phyloP scores from a whole-genome alignment of 2,797 vertebrate species.

The Eupleurogrammus muticus region DNA sequence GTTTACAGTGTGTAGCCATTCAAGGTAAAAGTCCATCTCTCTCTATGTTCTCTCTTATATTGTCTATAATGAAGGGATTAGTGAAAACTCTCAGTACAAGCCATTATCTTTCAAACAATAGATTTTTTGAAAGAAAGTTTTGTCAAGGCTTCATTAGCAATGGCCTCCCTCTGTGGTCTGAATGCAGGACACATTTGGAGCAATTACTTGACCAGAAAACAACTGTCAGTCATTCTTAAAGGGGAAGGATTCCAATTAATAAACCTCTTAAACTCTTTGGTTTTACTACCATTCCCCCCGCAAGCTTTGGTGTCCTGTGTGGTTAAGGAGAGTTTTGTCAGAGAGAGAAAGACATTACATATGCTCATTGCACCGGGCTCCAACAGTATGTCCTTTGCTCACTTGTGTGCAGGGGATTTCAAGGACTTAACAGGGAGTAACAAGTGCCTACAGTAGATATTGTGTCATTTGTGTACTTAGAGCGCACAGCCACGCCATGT shows the following conservation, averaged over 20 bases:
- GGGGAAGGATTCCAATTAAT: constrained; percentile 94
- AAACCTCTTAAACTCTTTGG: constrained; percentile 91
- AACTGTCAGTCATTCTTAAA: constrained; percentile 97
- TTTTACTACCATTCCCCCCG: constrained; percentile 85
- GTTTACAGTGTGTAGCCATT: constrained; percentile 61
- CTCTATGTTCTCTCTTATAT: constrained; percentile 74
- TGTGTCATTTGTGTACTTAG: constrained; percentile 70
- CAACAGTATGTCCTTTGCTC: constrained; percentile 63
- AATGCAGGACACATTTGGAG: constrained; percentile 90
- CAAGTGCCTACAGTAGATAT: constrained; percentile 68
- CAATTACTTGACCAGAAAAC: constrained; percentile 94
- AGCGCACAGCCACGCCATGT: constrained; percentile 56
- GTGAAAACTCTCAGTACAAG: constrained; percentile 77
- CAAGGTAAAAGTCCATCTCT: constrained; percentile 74
- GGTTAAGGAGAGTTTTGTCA: constrained; percentile 77
- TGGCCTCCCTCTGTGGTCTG: constrained; percentile 86
- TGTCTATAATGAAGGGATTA: constrained; percentile 86
- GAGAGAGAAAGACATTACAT: constrained; percentile 75
- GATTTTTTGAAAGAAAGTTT: constrained; percentile 89
- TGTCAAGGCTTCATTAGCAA: constrained; percentile 86
- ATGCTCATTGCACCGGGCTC: constrained; percentile 58
- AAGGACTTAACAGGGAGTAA: constrained; percentile 76
- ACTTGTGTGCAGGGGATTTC: constrained; percentile 77
- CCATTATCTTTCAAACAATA: constrained; percentile 88
- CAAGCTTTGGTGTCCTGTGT: constrained; percentile 83